Conservation (phyloP, 2,888 invertebrate species). For the Alcis repandata region DNA sequence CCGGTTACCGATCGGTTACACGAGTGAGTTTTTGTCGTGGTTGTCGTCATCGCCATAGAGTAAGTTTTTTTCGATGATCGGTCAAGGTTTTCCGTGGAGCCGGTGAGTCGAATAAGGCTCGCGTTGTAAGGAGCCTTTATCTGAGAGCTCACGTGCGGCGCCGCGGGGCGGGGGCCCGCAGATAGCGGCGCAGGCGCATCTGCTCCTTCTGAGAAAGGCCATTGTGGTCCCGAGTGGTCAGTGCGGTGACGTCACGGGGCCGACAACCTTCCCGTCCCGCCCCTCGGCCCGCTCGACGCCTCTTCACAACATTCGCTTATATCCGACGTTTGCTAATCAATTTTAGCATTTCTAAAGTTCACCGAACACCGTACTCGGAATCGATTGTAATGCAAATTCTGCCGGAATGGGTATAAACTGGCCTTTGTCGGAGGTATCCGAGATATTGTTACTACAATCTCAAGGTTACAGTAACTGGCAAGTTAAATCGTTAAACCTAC, state of each 20-base stretch:
- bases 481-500: conserved; percentile 27
- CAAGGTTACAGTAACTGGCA: conserved; percentile 41
- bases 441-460: conserved; percentile 29
- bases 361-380: conserved; percentile 44
- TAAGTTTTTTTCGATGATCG: conserved; percentile 59
- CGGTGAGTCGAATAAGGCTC: conserved; percentile 40
- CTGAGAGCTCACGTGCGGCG: conserved; percentile 59
- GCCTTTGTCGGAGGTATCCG: conserved; percentile 28
- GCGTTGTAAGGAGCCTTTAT: conserved; percentile 48
- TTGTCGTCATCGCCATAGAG: conserved; percentile 61
- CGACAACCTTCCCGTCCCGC: conserved; percentile 80
- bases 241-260: conserved; percentile 85
- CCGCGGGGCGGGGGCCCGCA: conserved; percentile 63
- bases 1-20: conserved; percentile 63
- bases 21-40: conserved; percentile 74
- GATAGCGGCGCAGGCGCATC: conserved; percentile 80
- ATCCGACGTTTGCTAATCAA: conserved; percentile 57
- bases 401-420: conserved; percentile 25
- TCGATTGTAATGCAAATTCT: conserved; percentile 47
- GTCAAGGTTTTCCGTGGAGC: conserved; percentile 49
- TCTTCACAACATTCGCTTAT: conserved; percentile 46
- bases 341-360: conserved; percentile 54
- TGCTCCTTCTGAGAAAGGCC: conserved; percentile 85
- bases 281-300: conserved; percentile 47
- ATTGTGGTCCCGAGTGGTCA: conserved; percentile 83